phyloP scores from a whole-genome alignment of 2,113 vertebrate genomes.

The Chaenogobius annularis region DNA sequence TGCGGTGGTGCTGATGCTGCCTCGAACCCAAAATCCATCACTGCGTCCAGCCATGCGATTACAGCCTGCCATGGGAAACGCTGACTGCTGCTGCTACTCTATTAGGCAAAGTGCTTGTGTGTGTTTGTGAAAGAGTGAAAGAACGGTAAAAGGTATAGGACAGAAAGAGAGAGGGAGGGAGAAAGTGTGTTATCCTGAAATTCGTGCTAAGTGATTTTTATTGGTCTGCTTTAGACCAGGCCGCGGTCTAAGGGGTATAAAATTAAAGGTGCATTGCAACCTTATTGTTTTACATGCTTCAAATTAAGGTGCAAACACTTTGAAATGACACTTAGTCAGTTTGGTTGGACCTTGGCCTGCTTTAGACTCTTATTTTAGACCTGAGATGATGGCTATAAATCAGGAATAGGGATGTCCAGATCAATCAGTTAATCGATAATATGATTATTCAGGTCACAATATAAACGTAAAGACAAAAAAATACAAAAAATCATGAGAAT shows the following conservation, averaged over 20 bases:
- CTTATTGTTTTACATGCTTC: too few relatives aligned
- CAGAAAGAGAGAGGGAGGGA: slow-evolving; percentile 49
- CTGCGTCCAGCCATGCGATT: slow-evolving; percentile 73
- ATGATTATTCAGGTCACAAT: too few relatives aligned
- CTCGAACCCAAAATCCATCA: slow-evolving; percentile 75
- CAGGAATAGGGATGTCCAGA: neutral
- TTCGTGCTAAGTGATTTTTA: slow-evolving; percentile 73
- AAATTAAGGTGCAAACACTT: too few relatives aligned
- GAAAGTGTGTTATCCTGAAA: slow-evolving; percentile 61
- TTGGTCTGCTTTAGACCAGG: slow-evolving; percentile 41
- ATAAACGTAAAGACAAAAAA: too few relatives aligned
- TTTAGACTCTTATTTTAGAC: too few relatives aligned
- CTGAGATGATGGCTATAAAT: too few relatives aligned
- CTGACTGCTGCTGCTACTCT: slow-evolving; percentile 76
- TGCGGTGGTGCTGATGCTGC: slow-evolving; percentile 69
- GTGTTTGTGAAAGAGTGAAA: slow-evolving; percentile 32
- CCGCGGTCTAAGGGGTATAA: too few relatives aligned
- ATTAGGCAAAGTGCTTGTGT: slow-evolving; percentile 77
- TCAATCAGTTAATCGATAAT: too few relatives aligned
- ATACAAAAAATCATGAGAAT: too few relatives aligned
- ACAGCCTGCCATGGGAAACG: slow-evolving; percentile 73
- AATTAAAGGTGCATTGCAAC: too few relatives aligned
- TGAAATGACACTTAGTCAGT: too few relatives aligned
- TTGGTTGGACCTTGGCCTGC: too few relatives aligned
- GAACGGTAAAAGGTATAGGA: slow-evolving; percentile 34